Evolutionary conservation across 2,888 invertebrate species (phyloP), one percentile per base, ranked within the genome.

Genomic region (Oegoconia quadripuncta): DNA sequence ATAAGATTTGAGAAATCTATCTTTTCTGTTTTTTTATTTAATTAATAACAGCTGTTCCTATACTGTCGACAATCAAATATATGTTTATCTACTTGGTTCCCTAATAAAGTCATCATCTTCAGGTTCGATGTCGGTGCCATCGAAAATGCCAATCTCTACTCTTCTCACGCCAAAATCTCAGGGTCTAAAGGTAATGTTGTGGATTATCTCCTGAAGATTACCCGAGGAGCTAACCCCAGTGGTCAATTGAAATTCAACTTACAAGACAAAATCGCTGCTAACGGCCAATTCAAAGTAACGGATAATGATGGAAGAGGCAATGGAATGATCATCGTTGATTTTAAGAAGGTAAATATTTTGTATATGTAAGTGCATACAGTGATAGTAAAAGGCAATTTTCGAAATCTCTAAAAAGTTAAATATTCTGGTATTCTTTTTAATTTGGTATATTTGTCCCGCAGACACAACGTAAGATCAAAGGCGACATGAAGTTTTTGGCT

Each of bases 291-390:
- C 53, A 88, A 89, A 47, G 59, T 89, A 3, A 89, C 89, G 8
- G 89, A 89, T 14, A 89, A 84, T 27, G 91, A 90, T 41, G 92
- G 92, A 15, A 91, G 89, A 44, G 93, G 93, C 29, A 91, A 89
- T 23, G 90, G 90, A 11, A 75, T 88, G 39, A 43, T 93, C 26
- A 67, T 89, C 20, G 62, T 93, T 39, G 89, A 92, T 34, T 79
- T 92, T 12, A 89, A 89, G 28, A 89, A 87, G 69, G 78, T 89
- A 37, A 55, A 48, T 34, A 13, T 20, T 45, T 37, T 9, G 0
- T 6, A 11, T 14, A n/a, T n/a, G n/a, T n/a, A 11, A 27, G 11
- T 8, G 22, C 7, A 2, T 22, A 22, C 7, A 9, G 9, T 22
- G 20, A 20, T 6, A 20, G 7, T 20, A 20, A 20, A 18, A 18